These are phyloP conservation scores for Emydocephalus ijimae DNA, from an alignment of 2,113 vertebrate genomes.

Conservation along the genomic window DNA sequence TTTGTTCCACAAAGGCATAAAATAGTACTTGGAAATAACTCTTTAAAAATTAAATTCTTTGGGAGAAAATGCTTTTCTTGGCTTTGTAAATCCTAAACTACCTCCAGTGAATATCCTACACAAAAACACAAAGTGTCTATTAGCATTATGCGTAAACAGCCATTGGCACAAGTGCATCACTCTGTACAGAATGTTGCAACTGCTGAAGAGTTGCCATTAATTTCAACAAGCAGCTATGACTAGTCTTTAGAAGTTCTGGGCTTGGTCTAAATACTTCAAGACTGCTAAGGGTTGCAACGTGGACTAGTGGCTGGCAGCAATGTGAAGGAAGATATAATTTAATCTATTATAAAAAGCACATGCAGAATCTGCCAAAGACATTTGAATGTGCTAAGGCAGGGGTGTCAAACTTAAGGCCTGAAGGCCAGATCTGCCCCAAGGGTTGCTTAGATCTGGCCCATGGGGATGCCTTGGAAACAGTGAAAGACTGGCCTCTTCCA, in stretches of 20 bases:
- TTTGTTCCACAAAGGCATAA: slow-evolving; percentile 40
- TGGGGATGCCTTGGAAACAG: too few relatives aligned
- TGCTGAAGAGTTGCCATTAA: not conserved
- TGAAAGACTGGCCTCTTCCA: too few relatives aligned
- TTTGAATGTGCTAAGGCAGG: not conserved
- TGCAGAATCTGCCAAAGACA: not conserved
- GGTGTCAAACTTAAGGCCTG: too few relatives aligned
- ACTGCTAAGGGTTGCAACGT: not conserved
- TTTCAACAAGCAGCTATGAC: not conserved
- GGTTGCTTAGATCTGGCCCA: too few relatives aligned
- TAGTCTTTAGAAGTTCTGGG: not conserved
- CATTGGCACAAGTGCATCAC: not conserved
- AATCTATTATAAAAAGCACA: not conserved
- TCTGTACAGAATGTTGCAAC: not conserved
- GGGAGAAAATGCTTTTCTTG: not conserved
- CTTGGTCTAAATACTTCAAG: not conserved
- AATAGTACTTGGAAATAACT: slow-evolving; percentile 47
- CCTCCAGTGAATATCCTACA: not conserved
- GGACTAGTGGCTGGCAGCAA: not conserved
- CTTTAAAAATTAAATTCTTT: slow-evolving; percentile 63
- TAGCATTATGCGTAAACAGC: not conserved
- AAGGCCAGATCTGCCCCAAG: too few relatives aligned
- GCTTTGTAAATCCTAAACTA: slow-evolving; percentile 37
- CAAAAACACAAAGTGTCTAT: not conserved
- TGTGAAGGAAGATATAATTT: not conserved